Conservation (phyloP, 2,797 vertebrate species). For the Rhyacichthys aspro region DNA sequence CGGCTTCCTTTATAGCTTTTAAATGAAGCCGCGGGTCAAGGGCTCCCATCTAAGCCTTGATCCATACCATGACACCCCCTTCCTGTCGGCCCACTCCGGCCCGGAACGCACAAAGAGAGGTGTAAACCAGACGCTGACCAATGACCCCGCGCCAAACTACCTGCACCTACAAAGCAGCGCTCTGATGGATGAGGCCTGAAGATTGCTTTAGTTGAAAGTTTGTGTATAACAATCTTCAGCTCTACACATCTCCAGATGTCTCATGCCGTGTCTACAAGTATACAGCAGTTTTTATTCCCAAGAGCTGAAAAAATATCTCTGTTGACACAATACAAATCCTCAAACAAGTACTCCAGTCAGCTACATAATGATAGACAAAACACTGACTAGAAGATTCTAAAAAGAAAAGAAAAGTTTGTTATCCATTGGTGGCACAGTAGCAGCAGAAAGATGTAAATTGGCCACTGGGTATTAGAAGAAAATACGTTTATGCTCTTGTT, state of each 20-base stretch:
- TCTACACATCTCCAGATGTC: slow-evolving; percentile 44
- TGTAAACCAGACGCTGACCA: slow-evolving; percentile 72
- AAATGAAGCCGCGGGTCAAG: slow-evolving; percentile 84
- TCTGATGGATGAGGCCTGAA: slow-evolving; percentile 65
- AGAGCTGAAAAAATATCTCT: too few relatives aligned
- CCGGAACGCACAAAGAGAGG: slow-evolving; percentile 48
- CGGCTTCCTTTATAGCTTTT: slow-evolving; percentile 86
- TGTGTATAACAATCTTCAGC: slow-evolving; percentile 74
- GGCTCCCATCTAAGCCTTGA: slow-evolving; percentile 75
- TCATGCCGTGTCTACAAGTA: background rate
- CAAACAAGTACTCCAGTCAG: too few relatives aligned
- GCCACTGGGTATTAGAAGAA: too few relatives aligned
- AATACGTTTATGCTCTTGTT: too few relatives aligned
- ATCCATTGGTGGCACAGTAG: too few relatives aligned
- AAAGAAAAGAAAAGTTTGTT: too few relatives aligned
- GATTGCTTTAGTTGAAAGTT: slow-evolving; percentile 67
- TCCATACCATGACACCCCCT: slow-evolving; percentile 76
- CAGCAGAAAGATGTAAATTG: too few relatives aligned
- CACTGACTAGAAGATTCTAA: too few relatives aligned
- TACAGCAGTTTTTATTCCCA: too few relatives aligned
- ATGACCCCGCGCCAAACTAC: slow-evolving; percentile 71
- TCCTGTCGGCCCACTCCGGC: slow-evolving; percentile 24
- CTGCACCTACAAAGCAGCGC: slow-evolving; percentile 63
- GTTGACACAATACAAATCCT: too few relatives aligned
- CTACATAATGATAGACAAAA: too few relatives aligned